Conservation (phyloP, 2,797 vertebrate species). For the Denticeps clupeoides region DNA sequence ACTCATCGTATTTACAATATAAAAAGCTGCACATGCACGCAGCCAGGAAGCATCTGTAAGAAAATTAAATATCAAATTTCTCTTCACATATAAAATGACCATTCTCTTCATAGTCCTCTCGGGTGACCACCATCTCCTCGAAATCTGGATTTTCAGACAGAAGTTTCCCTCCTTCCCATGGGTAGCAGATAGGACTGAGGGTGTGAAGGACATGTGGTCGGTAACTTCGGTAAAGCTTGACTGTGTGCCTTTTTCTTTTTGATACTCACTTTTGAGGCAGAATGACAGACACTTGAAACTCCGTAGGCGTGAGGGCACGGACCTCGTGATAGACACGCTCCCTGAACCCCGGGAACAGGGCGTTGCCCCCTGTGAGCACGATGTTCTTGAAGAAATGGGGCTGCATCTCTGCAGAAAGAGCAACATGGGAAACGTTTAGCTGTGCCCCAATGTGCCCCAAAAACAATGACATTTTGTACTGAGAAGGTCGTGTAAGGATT, state of each 20-base stretch:
- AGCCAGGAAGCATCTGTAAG: not conserved
- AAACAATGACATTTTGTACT: too few relatives aligned
- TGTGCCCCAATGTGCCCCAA: too few relatives aligned
- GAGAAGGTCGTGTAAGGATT: not conserved
- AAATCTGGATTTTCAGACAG: constrained; percentile 89
- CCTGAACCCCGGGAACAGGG: constrained; percentile 81
- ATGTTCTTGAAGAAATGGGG: constrained; percentile 97
- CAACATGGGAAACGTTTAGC: too few relatives aligned
- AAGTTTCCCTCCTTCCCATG: constrained; percentile 93
- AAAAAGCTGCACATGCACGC: not conserved
- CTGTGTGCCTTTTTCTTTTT: not conserved
- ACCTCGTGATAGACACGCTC: constrained; percentile 87
- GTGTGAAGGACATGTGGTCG: too few relatives aligned
- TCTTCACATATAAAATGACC: constrained; percentile 92
- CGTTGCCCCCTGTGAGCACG: constrained; percentile 85
- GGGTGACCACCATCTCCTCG: constrained; percentile 89
- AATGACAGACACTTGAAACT: constrained; percentile 79
- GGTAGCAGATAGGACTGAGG: constrained; percentile 79
- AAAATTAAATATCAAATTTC: constrained; percentile 85
- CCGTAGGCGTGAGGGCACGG: constrained; percentile 78
- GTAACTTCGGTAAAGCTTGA: not conserved
- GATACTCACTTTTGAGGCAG: constrained; percentile 78
- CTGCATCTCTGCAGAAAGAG: constrained; percentile 78
- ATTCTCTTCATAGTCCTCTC: constrained; percentile 95
- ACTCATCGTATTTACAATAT: not conserved